These are phyloP conservation scores for Mnemiopsis leidyi DNA, from an alignment of 37 sponge, comb jelly and placozoan species.

Conservation along the genomic window DNA sequence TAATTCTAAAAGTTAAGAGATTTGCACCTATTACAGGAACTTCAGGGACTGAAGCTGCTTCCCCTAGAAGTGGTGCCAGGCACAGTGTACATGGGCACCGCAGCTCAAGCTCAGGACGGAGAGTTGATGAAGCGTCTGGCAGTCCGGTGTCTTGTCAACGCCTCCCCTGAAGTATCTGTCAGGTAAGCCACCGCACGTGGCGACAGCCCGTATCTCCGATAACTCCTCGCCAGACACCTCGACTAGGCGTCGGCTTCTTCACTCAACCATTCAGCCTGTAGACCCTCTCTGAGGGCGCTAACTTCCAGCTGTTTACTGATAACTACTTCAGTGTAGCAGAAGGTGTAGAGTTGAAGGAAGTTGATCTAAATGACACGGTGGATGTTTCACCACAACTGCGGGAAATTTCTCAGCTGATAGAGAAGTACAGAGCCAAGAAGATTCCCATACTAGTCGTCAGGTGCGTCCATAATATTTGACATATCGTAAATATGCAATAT, in stretches of 20 bases:
- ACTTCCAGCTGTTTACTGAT: no score
- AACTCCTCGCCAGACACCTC: not conserved
- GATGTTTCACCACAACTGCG: not conserved
- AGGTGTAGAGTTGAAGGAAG: not conserved
- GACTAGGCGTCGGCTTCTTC: not conserved
- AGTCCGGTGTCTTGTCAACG: constrained; percentile 7
- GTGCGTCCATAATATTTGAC: no score
- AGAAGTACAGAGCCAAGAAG: constrained; percentile 59
- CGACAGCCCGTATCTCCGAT: not conserved
- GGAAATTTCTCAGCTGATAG: constrained; percentile 55
- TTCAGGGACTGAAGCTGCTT: constrained; percentile 76
- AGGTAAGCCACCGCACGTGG: constrained; percentile 1
- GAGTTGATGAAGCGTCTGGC: constrained; percentile 68
- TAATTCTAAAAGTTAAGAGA: no score
- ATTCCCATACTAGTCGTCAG: constrained; percentile 34
- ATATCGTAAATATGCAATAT: not conserved
- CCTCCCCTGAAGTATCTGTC: constrained; percentile 35
- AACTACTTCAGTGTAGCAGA: constrained; percentile 30
- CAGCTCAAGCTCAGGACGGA: constrained; percentile 77
- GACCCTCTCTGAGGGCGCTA: no score
- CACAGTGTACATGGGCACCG: constrained; percentile 84
- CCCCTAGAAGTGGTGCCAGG: constrained; percentile 87
- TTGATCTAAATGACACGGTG: not conserved
- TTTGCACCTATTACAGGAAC: constrained; percentile 69
- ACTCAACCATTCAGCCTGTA: not conserved